Evolutionary conservation across 2,888 invertebrate species (phyloP).

Genomic region (Metacarcinus magister): DNA sequence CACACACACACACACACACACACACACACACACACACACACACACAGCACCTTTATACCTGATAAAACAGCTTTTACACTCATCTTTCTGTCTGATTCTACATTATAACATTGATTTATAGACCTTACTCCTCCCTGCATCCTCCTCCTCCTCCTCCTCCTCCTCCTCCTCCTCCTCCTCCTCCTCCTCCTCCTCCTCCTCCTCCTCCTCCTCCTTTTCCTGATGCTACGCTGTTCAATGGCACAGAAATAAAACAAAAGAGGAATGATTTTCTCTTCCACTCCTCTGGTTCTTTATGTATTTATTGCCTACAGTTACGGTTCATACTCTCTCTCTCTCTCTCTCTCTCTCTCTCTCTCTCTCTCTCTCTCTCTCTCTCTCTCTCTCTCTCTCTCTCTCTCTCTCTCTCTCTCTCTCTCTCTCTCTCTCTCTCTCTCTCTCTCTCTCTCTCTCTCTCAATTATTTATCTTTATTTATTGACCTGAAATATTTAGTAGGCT

Average conservation of each 20-base stretch:
- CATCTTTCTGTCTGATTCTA: no score
- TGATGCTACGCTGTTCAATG: constrained; percentile 27
- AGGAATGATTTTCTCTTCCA: neutral
- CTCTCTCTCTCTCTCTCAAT: constrained; percentile 35
- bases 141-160: constrained; percentile 6
- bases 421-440: constrained; percentile 48
- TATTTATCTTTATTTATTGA: neutral
- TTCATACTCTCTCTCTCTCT: neutral
- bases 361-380: constrained; percentile 1
- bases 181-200: no score
- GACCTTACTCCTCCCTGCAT: neutral
- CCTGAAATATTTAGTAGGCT: neutral
- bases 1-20: no score
- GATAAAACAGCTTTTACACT: no score
- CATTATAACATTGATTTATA: no score
- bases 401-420: neutral
- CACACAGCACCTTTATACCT: no score
- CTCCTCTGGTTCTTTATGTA: neutral
- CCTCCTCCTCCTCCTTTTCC: no score
- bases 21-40: no score
- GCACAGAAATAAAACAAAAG: neutral
- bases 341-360: constrained; percentile 44
- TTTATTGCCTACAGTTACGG: neutral
- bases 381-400: constrained; percentile 45
- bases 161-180: no score